A percentile compares a stretch with the other conserved stretches of the same genome.
phyloP scores from a whole-genome alignment of 23 tunicate genomes.

The Trididemnum nubilum region DNA sequence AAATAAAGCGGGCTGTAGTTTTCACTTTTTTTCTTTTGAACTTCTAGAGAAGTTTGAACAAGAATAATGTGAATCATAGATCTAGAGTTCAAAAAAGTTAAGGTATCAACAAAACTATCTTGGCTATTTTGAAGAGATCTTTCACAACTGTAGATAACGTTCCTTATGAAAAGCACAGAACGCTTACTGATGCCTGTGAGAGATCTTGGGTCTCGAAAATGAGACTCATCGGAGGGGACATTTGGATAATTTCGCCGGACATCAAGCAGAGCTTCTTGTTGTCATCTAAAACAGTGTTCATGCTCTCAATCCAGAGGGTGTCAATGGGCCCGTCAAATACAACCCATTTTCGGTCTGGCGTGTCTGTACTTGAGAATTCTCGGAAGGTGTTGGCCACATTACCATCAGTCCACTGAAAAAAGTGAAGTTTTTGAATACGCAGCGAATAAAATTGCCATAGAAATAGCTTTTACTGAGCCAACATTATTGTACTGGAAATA shows the following conservation, averaged over 20 bases:
- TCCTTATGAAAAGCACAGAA: too few species aligned
- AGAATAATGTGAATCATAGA: too few species aligned
- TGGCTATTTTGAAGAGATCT: too few species aligned
- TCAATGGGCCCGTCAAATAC: constrained; percentile 99
- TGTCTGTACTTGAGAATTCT: constrained; percentile 90
- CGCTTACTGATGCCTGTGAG: constrained; percentile 90
- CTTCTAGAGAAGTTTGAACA: too few species aligned
- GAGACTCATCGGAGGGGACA: constrained; percentile 93
- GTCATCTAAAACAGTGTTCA: constrained; percentile 99
- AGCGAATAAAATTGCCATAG: too few species aligned
- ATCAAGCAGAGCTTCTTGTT: constrained; percentile 95
- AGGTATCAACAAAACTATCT: too few species aligned
- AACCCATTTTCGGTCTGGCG: constrained; percentile 97
- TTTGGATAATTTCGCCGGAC: constrained; percentile 98
- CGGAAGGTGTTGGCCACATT: constrained; percentile 98
- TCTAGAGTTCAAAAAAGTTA: too few species aligned
- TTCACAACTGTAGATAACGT: too few species aligned
- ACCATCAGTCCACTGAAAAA: constrained; percentile 94
- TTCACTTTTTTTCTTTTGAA: too few species aligned
- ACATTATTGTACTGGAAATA: too few species aligned
- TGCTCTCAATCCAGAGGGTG: constrained; percentile 98
- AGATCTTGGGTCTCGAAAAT: constrained; percentile 98
- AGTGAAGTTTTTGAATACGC: neutral
- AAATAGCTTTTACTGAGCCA: too few species aligned
- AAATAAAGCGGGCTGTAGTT: too few species aligned